Evolutionary conservation across 2,797 vertebrate species (phyloP), one percentile per base, ranked within the genome.

Genomic region (Alfaro cultratus): DNA sequence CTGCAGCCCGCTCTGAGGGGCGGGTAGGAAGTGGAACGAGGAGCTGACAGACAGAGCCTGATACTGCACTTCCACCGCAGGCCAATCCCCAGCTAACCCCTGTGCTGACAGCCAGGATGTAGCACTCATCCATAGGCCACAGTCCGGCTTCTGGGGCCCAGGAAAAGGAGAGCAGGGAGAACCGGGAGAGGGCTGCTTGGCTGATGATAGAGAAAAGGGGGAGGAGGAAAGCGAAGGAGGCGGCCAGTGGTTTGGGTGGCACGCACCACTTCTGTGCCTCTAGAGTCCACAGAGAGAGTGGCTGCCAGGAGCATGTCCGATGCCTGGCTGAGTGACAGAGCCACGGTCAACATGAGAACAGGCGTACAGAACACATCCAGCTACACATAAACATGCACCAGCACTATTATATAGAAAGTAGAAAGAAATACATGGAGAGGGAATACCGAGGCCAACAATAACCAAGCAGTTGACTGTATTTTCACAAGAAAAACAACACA

Each of bases 41-140:
- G 94, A 94, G 94, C 94, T 95, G 95, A 96, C 94, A 95, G 95
- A 95, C 93, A 87, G 91, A 90, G 81, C 91, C 87, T 85, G 92
- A 94, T 94, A 90, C 93, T 88, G 90, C 91, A 88, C 90, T 93
- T 93, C 93, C 91, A 94, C 93, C 92, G 80, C 87, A 93, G 90
- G 86, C 90, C 92, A 93, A 94, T 94, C 92, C 93, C 93, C 85
- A 90, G 93, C 93, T 92, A 93, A 93, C 92, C 93, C 93, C 85
- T 87, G 87, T 88, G 93, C 94, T 95, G 94, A 95, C 93, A 95
- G 94, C 92, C 92, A 94, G 94, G 94, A 95, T 95, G 91, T 94
- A 95, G 94, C 95, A 95, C 94, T 94, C 95, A 95, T 95, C 94
- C 92, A 93, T 88, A 93, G 92, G 92, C 93, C 93, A 93, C 91